Base-by-base conservation (phyloP, 2,888 invertebrate species). In the Aphidius colemani region DNA sequence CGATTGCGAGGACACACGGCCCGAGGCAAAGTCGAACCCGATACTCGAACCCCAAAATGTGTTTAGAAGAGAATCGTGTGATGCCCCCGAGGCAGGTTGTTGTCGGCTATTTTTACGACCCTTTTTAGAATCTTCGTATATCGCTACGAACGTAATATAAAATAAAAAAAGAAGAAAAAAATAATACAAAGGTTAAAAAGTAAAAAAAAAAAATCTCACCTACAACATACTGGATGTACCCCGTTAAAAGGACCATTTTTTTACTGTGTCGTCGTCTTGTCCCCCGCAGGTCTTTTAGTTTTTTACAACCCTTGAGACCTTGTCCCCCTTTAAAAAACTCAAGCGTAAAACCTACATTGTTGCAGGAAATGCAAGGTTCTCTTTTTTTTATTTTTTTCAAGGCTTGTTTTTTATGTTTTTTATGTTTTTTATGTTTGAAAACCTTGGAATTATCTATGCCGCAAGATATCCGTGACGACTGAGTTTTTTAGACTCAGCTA, bases 241-340 rank as follows among this genome's bases (percentile, higher is more conserved):
- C 80, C 74, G 76, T 81, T 80, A 74, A 78, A 30, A 30, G 30
- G 30, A 30, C 71, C 72, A 64, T 76, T 78, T 78, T 77, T 75
- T 59, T 44, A 7, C 11, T 41, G 10, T 41, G 40, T 7, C 11
- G 10, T n/a, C 10, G 13, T 13, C 18, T n/a, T 40, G 44, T 44
- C 39, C 53, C 55, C 66, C 59, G 58, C 48, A 41, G 53, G 41
- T 41, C 40, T 63, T 64, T 64, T 65, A 69, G 72, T 45, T 74
- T 77, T 78, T 79, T 75, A 78, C 78, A 81, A 81, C 80, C 79
- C 80, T 80, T 79, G 74, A 77, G 77, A 74, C 73, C 73, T 69
- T 70, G 68, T 65, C 64, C 66, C 66, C 65, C 62, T 60, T 63
- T 63, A 66, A 64, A 67, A 71, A 61, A 61, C 59, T 66, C 73